These are phyloP conservation scores for Macrophya annulata DNA, from an alignment of 2,888 invertebrate species.

Conservation along the genomic window DNA sequence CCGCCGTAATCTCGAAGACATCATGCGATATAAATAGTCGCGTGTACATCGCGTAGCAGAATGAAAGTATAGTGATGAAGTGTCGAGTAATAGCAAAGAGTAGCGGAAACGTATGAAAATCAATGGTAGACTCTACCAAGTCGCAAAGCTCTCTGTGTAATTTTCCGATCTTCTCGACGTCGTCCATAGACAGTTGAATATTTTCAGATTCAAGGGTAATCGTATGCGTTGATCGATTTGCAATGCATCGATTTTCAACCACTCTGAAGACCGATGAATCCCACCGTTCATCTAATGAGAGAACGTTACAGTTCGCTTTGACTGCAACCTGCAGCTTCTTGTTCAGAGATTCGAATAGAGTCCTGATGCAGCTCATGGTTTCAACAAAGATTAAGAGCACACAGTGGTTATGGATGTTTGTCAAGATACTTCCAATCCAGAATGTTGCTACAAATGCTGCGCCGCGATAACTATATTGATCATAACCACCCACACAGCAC, in stretches of 20 bases:
- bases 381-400: not conserved
- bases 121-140: not conserved
- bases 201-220: not conserved
- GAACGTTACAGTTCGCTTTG: no score
- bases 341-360: not conserved
- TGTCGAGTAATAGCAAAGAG: not conserved
- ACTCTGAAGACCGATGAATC: no score
- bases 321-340: not conserved
- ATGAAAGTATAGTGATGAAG: not conserved
- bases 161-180: not conserved
- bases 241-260: no score
- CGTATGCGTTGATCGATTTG: no score
- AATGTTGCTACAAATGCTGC: not conserved
- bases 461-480: no score
- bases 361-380: not conserved
- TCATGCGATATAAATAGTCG: not conserved
- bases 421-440: not conserved
- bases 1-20: not conserved
- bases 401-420: not conserved
- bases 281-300: no score
- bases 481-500: conserved; percentile 15
- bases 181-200: not conserved
- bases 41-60: not conserved
- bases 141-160: not conserved
- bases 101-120: not conserved